Base-by-base conservation (phyloP, 2,888 invertebrate species). In the Diploptera punctata region DNA sequence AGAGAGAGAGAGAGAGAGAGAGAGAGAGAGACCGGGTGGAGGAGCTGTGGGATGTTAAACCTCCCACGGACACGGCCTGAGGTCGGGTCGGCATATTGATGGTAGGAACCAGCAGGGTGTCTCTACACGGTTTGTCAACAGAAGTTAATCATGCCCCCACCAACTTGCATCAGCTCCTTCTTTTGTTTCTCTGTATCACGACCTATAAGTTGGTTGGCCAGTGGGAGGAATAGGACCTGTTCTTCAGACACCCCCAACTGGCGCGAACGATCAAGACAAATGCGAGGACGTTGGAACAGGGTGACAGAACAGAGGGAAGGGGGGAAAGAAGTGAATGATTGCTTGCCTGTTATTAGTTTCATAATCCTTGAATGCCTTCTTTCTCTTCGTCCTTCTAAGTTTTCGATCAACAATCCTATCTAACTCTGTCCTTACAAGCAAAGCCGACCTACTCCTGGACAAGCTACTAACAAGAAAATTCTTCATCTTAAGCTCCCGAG, bases 61-160 rank as follows among this genome's bases (percentile, higher is more conserved):
- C 65, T 65, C 65, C 65, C 65, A 65, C 44, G 18, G 47, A 65
- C 65, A 24, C 3, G 52, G 31, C 57, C 31, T 21, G 24, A 57
- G 67, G 67, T 67, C 65, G 49, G 9, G 21, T 21, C 10, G 47
- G 29, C 71, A 62, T 71, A 71, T 71, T 71, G 71, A 71, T 71
- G 71, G 57, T 71, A 57, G 26, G 29, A 54, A 21, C 44, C 71
- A 44, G 71, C 71, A 43, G 67, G 71, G 68, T 60, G 67, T 60
- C 67, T 44, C 26, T 21, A 3, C 49, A 57, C 57, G 68, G 71
- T 60, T 71, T 71, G 71, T 71, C 71, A 71, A 71, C 71, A 71
- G 71, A 71, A 71, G 71, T 65, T 65, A 44, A 47, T 65, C 47
- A 47, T 47, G 65, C 65, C 65, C n/a, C 44, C 47, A 24, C 44